Percentiles rank a stretch among this genome's conserved stretches.
These are phyloP conservation scores for Coreoperca whiteheadi DNA, from an alignment of 2,113 vertebrate species.

Conservation along the genomic window DNA sequence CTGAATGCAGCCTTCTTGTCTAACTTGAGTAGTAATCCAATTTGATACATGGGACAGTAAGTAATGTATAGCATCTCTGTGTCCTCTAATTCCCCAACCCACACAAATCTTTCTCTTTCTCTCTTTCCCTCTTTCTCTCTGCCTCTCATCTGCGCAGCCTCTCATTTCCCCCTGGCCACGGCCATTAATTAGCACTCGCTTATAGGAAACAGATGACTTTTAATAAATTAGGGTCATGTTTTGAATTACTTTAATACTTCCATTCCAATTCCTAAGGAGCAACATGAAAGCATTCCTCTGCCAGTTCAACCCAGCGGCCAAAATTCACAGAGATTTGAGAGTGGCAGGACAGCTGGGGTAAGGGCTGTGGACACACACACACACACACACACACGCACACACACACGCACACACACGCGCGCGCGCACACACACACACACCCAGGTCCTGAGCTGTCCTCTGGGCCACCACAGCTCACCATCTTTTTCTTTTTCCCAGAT, in stretches of 20 bases:
- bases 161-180: constrained; percentile 47
- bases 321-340: constrained; percentile 63
- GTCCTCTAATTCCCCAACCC: constrained; percentile 64
- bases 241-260: constrained; percentile 74
- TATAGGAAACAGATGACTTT: constrained; percentile 81
- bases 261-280: constrained; percentile 58
- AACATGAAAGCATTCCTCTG: constrained; percentile 78
- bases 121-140: constrained; percentile 19
- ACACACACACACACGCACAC: constrained; percentile 50
- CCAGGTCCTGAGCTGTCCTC: constrained; percentile 37
- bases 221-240: constrained; percentile 80
- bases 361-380: constrained; percentile 27
- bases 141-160: constrained; percentile 49
- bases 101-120: constrained; percentile 43
- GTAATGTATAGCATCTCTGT: constrained; percentile 55
- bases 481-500: constrained; percentile 39
- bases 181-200: constrained; percentile 78
- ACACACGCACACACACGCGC: constrained; percentile 45
- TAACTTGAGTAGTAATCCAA: constrained; percentile 43
- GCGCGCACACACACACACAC: constrained; percentile 44
- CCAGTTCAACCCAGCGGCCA: constrained; percentile 48
- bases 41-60: constrained; percentile 60
- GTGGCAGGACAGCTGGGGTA: constrained; percentile 65
- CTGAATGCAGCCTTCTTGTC: constrained; percentile 39
- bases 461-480: constrained; percentile 18